Base-by-base conservation (phyloP, 2,113 vertebrate genomes). In the Sisor rabdophorus region DNA sequence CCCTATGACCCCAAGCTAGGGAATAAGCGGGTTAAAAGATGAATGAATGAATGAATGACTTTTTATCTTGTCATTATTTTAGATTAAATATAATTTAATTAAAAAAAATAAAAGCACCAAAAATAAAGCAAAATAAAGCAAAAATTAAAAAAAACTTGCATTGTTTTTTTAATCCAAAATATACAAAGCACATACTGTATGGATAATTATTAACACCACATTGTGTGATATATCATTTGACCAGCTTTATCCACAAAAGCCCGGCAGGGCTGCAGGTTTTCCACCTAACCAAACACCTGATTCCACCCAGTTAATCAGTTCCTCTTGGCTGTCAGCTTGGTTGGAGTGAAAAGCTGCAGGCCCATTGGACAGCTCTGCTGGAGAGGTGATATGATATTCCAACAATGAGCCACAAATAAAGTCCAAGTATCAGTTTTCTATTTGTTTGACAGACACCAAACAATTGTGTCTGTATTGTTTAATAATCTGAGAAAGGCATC, bases 161-260 rank as follows among this genome's bases (percentile, higher is more conserved):
- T 2, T 36, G 32, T 36, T 36, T 36, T 60, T 48, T 28, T 16
- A 15, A 48, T 4, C 59, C 59, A 75, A 76, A 60, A 74, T 69
- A 30, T 64, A 76, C 82, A 67, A 84, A 26, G 52, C 26, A 67
- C 54, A 32, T 22, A 75, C 50, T 47, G 20, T n/a, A 19, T 56
- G 50, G 74, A 59, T 70, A 63, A 79, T 77, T 79, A 79, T 61
- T n/a, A 64, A 64, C 64, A 16, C 58, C 47, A 40, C 30, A 40
- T 75, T 65, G 74, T 71, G 56, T 52, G 40, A 47, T 67, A 50
- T 64, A 80, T 65, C 60, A 71, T 75, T 36, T 75, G 65, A 61
- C 22, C 65, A 50, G 15, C n/a, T 20, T 19, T 64, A 64, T 64
- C 60, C 60, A 7, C 19, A 64, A n/a, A 64, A 20, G 8, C 8